Conservation (phyloP, 2,113 vertebrate species). For the Willisornis vidua region DNA sequence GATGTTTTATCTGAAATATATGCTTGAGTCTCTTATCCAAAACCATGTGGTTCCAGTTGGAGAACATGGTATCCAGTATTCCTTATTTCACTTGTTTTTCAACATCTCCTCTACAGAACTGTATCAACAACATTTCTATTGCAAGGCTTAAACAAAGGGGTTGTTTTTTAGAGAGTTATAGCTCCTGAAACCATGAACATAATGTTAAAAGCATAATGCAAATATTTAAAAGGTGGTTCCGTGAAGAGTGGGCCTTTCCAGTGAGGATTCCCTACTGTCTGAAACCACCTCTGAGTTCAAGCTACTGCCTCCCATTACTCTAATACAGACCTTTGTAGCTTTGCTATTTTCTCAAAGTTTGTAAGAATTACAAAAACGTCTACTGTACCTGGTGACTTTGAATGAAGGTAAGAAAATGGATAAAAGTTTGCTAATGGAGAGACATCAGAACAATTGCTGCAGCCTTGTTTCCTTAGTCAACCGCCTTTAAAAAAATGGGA, state of each 20-base stretch:
- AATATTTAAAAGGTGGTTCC: neutral
- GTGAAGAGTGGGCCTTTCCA: neutral
- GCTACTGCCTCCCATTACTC: neutral
- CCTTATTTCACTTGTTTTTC: neutral
- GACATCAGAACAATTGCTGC: neutral
- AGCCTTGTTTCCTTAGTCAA: neutral
- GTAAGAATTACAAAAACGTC: neutral
- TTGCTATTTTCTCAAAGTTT: neutral
- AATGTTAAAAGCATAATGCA: neutral
- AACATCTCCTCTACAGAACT: neutral
- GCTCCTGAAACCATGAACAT: neutral
- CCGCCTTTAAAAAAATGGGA: fast-evolving
- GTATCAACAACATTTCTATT: neutral
- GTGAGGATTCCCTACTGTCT: neutral
- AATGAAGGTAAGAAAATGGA: neutral
- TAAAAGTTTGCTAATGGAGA: neutral
- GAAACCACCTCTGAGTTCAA: neutral
- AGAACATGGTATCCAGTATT: neutral
- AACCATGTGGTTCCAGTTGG: fast-evolving
- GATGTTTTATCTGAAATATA: neutral
- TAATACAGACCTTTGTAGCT: neutral
- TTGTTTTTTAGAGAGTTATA: neutral
- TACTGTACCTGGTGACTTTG: neutral
- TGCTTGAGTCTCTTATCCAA: neutral
- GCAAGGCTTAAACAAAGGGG: neutral